These are phyloP conservation scores for Lordiphosa andalusiaca DNA, from an alignment of 2,888 invertebrate genomes.

Conservation along the genomic window DNA sequence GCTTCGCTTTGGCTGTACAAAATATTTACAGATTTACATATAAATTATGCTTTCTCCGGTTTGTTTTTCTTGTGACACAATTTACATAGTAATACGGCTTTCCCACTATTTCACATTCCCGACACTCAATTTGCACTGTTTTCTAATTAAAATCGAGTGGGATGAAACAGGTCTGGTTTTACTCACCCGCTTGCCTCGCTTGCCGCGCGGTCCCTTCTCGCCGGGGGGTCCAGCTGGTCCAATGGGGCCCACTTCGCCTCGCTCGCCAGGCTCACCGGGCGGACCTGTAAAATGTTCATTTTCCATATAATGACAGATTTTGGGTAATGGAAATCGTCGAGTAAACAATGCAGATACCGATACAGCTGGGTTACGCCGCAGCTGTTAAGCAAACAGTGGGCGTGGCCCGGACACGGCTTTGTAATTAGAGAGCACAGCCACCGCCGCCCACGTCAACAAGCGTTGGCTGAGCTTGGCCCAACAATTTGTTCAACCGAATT, in stretches of 20 bases:
- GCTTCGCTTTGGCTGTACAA: conserved; percentile 23
- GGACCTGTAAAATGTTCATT: conserved; percentile 71
- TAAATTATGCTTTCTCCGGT: conserved; percentile 57
- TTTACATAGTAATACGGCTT: conserved; percentile 63
- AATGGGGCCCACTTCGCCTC: conserved; percentile 84
- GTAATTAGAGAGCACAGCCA: conserved; percentile 49
- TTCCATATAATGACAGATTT: conserved; percentile 52
- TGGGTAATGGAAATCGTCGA: conserved; percentile 19
- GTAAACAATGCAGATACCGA: conserved; percentile 34
- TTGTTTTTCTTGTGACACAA: conserved; percentile 45
- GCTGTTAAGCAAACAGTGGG: conserved; percentile 48
- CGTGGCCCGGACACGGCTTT: conserved; percentile 30
- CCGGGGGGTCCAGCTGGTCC: conserved; percentile 89
- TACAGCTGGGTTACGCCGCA: conserved; percentile 21
- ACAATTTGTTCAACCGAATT: conserved; percentile 55
- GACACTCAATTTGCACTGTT: conserved; percentile 29
- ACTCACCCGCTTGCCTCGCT: conserved; percentile 96
- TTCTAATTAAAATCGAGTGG: conserved; percentile 41
- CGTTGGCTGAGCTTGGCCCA: conserved; percentile 49
- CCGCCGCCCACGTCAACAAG: conserved; percentile 28
- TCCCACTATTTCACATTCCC: conserved; percentile 18
- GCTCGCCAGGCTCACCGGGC: conserved; percentile 77
- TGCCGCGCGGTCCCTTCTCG: conserved; percentile 94
- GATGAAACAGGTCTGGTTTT: conserved; percentile 23
- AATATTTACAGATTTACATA: conserved; percentile 67